Percentiles rank a stretch among this genome's conserved stretches.
phyloP scores from a whole-genome alignment of 2,888 invertebrate species.

The Drosophila prolongata region DNA sequence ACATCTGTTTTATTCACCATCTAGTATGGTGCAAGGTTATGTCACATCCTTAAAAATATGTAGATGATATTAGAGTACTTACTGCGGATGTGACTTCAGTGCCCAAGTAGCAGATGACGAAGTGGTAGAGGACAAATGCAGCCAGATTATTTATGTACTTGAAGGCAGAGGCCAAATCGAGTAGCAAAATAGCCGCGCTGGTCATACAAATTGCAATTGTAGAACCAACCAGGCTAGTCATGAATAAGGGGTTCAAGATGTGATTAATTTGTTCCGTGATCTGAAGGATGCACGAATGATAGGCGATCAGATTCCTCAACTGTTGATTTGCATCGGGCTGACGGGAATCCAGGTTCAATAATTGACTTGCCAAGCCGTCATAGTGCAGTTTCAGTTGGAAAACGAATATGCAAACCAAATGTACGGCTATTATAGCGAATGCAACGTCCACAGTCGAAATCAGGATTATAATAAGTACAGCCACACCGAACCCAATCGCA shows the following conservation, averaged over 20 bases:
- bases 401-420: slow-evolving; percentile 67
- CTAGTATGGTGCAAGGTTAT: background rate
- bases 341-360: slow-evolving; percentile 55
- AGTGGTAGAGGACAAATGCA: slow-evolving; percentile 68
- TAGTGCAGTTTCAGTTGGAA: slow-evolving; percentile 74
- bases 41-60: no score
- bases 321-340: slow-evolving; percentile 46
- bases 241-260: slow-evolving; percentile 73
- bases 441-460: slow-evolving; percentile 58
- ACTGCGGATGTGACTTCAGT: slow-evolving; percentile 71
- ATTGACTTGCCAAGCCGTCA: slow-evolving; percentile 60
- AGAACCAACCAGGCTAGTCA: slow-evolving; percentile 73
- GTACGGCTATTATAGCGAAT: slow-evolving; percentile 63
- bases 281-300: slow-evolving; percentile 70
- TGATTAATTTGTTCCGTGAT: slow-evolving; percentile 59
- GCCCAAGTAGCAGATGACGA: slow-evolving; percentile 77
- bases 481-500: slow-evolving; percentile 29
- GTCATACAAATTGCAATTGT: slow-evolving; percentile 80
- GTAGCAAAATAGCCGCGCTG: slow-evolving; percentile 72
- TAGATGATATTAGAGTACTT: slow-evolving; percentile 18
- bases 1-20: background rate
- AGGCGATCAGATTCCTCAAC: slow-evolving; percentile 58
- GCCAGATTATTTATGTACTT: slow-evolving; percentile 73
- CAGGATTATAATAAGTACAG: slow-evolving; percentile 54
- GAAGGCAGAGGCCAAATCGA: slow-evolving; percentile 54